These are phyloP conservation scores for Diachasmimorpha longicaudata DNA, from an alignment of 1,140 invertebrate species.

Conservation along the genomic window DNA sequence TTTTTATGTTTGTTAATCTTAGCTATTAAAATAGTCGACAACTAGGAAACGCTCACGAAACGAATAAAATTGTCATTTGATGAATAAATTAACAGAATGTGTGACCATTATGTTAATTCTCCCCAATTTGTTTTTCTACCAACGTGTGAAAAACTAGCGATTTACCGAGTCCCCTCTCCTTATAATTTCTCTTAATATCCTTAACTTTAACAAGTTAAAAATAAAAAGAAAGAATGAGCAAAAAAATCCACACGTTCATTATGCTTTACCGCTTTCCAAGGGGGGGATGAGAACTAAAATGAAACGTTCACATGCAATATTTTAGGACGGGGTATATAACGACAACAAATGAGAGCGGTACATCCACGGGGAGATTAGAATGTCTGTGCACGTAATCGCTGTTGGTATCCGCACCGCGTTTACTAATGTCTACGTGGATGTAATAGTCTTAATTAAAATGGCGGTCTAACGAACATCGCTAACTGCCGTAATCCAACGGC, in stretches of 20 bases:
- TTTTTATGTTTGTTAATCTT: too few species aligned
- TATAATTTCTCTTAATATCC: too few species aligned
- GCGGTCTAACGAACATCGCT: conserved; percentile 45
- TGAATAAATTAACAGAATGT: too few species aligned
- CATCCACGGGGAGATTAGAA: conserved; percentile 30
- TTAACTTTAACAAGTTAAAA: too few species aligned
- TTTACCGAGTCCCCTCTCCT: too few species aligned
- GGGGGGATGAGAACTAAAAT: background rate
- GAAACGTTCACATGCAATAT: background rate
- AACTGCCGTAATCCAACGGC: conserved; percentile 43
- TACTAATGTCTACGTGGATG: conserved; percentile 42
- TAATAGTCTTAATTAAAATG: conserved; percentile 56
- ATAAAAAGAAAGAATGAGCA: background rate
- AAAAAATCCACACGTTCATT: background rate
- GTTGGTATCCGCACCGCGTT: conserved; percentile 23
- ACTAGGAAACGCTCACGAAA: too few species aligned
- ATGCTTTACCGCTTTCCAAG: background rate
- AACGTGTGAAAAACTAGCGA: too few species aligned
- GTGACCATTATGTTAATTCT: too few species aligned
- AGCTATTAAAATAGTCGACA: too few species aligned
- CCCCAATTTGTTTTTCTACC: too few species aligned
- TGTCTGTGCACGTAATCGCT: conserved; percentile 37
- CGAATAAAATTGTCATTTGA: too few species aligned
- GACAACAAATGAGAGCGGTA: conserved; percentile 22
- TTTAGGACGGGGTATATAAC: background rate